Conservation (phyloP, 2,797 vertebrate genomes). For the Zenarchopterus dispar region DNA sequence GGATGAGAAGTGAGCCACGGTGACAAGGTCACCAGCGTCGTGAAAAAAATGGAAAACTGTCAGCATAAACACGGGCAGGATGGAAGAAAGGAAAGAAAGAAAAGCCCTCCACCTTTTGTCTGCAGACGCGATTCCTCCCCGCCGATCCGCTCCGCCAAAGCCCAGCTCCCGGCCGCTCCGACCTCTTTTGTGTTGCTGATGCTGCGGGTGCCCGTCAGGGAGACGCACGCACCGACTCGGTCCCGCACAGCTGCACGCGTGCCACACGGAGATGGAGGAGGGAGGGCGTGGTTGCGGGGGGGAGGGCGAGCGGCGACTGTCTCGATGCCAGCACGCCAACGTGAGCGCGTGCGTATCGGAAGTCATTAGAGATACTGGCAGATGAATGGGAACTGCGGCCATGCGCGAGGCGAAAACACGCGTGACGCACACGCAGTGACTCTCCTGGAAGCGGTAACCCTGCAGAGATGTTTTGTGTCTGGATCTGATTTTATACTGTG, state of each 20-base stretch:
- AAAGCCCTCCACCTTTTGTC: slow-evolving; percentile 47
- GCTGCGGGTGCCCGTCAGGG: slow-evolving; percentile 81
- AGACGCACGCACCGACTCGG: slow-evolving; percentile 70
- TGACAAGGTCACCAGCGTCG: slow-evolving; percentile 78
- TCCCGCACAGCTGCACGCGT: slow-evolving; percentile 81
- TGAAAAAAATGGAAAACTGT: slow-evolving; percentile 36
- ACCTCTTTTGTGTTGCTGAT: slow-evolving; percentile 85
- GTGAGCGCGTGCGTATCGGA: slow-evolving; percentile 30
- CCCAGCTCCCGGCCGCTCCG: slow-evolving; percentile 40
- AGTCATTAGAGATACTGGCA: slow-evolving; percentile 16
- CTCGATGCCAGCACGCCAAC: slow-evolving; percentile 51
- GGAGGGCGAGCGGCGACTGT: slow-evolving; percentile 27
- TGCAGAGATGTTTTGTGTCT: too few species aligned
- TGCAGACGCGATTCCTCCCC: slow-evolving; percentile 29
- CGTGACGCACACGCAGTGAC: too few species aligned
- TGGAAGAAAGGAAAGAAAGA: slow-evolving; percentile 7
- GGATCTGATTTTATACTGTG: too few species aligned
- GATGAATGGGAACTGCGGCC: slow-evolving; percentile 7
- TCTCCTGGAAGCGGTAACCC: too few species aligned
- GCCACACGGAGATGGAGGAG: slow-evolving; percentile 55
- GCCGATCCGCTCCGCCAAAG: slow-evolving; percentile 9
- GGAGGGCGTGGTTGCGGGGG: slow-evolving; percentile 76
- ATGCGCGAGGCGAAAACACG: not conserved
- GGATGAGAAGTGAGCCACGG: slow-evolving; percentile 59
- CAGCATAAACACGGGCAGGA: slow-evolving; percentile 14